Base-by-base conservation (phyloP, 2,797 vertebrate species). In the Pipistrellus pipistrellus region DNA sequence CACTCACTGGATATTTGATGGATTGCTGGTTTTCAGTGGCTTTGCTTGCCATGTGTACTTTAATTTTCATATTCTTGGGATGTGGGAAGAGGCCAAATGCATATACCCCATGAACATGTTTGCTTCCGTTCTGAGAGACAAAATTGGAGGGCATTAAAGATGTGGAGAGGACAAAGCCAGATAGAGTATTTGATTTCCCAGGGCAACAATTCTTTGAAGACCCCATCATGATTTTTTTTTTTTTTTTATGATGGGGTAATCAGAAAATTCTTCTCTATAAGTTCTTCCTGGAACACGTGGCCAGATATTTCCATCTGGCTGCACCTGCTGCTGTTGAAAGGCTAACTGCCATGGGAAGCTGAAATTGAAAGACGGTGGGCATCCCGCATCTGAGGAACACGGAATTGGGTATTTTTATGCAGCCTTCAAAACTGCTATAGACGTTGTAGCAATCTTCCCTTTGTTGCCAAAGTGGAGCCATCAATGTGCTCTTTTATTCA, bases 181-280 rank as follows among this genome's bases (percentile, higher is more conserved):
- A 64, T 2, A 92, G 32, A 88, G 6, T 81, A 53, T 88, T 72
- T 86, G 38, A 94, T 90, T 93, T 87, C 57, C 73, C 44, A 89
- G 32, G 83, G 62, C 21, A 35, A 66, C 27, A 55, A 57, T 66
- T 81, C 57, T 88, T 55, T 78, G 76, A 69, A 75, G 73, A 51
- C n/a, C 4, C 15, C 23, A 35, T 30, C 7, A 0, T 44, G 38
- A 69, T 71, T 91, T 93, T 93, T 35, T 35, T 35, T n/a, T 48
- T 48, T 46, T 48, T 55, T 76, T 75, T 71, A 73, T 80, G 32
- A 51, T 41, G 20, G 13, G 20, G 18, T 80, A 66, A 86, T 81
- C 44, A 87, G 53, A 64, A 53, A 92, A 66, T 93, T 84, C 62
- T 51, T 59, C 77, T 93, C 35, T 90, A 27, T 88, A 59, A 41